Conservation (phyloP, 2,888 invertebrate species). For the Eupithecia subumbrata region DNA sequence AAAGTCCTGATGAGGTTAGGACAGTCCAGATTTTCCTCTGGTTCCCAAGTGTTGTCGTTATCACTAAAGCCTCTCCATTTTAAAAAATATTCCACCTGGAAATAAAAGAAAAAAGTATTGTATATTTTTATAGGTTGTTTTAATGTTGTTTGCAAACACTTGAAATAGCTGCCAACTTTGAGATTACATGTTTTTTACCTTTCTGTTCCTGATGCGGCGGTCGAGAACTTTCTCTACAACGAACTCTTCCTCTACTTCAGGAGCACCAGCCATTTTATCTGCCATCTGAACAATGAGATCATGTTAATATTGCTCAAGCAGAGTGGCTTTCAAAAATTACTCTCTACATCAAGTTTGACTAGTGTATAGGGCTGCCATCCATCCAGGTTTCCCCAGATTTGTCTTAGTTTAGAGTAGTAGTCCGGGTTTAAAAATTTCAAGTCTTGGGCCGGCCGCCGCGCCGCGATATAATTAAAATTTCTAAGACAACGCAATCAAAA, state of each 20-base stretch:
- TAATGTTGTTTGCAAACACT: conserved; percentile 13
- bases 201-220: conserved; percentile 90
- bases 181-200: conserved; percentile 62
- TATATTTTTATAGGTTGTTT: background rate
- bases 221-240: conserved; percentile 96
- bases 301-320: background rate
- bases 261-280: conserved; percentile 80
- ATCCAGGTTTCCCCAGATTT: too few relatives aligned
- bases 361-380: too few relatives aligned
- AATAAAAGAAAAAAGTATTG: conserved; percentile 22
- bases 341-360: too few relatives aligned
- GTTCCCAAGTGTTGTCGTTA: conserved; percentile 98
- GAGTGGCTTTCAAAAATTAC: background rate
- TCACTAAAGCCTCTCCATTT: conserved; percentile 93
- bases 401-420: too few relatives aligned
- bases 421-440: too few relatives aligned
- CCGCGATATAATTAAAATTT: too few relatives aligned
- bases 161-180: conserved; percentile 24
- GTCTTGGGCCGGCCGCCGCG: too few relatives aligned
- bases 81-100: conserved; percentile 87
- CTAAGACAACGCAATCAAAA: too few relatives aligned
- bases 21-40: conserved; percentile 95
- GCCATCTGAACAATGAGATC: conserved; percentile 59
- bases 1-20: conserved; percentile 94
- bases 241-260: conserved; percentile 91